A percentile compares a stretch with the other conserved stretches of the same genome.
Evolutionary conservation across 2,113 vertebrate species (phyloP).

Genomic region (Ptilorrhoa leucosticta): DNA sequence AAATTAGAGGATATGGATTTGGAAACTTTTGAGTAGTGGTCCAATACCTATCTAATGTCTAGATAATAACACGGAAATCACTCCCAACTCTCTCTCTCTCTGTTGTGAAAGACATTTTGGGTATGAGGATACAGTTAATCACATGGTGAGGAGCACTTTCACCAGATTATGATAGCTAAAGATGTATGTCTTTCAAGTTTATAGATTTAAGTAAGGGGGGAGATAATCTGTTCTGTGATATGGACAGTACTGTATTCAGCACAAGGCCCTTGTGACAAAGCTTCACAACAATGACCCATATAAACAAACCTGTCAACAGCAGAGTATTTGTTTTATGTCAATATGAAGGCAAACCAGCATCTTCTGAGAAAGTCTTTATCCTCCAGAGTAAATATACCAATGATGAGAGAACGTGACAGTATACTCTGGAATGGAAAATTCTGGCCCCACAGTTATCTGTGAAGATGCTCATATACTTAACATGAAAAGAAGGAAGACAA

Average conservation of each 20-base stretch:
- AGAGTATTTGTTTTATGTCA: neutral
- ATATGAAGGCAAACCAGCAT: neutral
- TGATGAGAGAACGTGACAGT: neutral
- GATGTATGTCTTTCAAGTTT: neutral
- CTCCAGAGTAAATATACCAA: neutral
- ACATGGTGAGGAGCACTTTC: neutral
- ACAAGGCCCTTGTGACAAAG: neutral
- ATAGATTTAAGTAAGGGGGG: neutral
- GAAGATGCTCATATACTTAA: neutral
- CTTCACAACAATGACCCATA: neutral
- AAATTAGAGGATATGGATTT: neutral
- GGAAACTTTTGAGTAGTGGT: neutral
- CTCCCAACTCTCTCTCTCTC: neutral
- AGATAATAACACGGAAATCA: neutral
- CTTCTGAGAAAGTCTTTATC: neutral
- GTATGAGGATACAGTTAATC: neutral
- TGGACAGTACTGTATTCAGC: neutral
- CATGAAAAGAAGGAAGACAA: neutral
- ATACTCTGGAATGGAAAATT: neutral
- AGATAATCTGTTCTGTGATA: neutral
- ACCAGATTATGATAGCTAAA: neutral
- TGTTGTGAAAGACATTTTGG: neutral
- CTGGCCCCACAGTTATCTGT: neutral
- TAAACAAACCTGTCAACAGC: neutral
- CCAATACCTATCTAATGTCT: neutral